These are phyloP conservation scores for Ooceraea biroi DNA, from an alignment of 1,140 invertebrate genomes.

Conservation along the genomic window DNA sequence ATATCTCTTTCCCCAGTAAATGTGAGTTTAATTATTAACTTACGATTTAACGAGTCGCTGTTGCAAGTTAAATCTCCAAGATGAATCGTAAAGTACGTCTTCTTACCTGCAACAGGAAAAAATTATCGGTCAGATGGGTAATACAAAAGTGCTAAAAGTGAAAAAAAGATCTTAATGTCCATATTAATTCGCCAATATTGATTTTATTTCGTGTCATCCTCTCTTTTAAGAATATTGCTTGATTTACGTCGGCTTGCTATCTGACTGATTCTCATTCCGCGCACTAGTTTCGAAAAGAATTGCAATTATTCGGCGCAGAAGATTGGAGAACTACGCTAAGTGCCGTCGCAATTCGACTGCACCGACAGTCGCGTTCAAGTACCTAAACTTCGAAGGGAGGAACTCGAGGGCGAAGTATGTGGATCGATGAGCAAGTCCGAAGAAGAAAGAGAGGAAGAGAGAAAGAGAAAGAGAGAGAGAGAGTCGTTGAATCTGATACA, in stretches of 20 bases:
- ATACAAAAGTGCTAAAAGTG: background rate
- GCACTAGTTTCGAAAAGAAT: conserved; percentile 8
- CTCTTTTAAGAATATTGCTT: background rate
- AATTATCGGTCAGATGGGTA: conserved; percentile 1
- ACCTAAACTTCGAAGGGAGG: conserved; percentile 34
- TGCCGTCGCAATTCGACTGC: background rate
- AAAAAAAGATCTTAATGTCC: background rate
- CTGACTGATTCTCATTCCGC: background rate
- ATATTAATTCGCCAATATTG: too few relatives aligned
- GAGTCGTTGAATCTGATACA: conserved; percentile 28
- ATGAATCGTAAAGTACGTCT: background rate
- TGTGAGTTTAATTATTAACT: conserved; percentile 3
- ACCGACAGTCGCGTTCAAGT: conserved; percentile 5
- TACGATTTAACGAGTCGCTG: background rate
- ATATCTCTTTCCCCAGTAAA: conserved; percentile 24
- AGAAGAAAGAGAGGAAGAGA: background rate
- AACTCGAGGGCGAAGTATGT: conserved; percentile 27
- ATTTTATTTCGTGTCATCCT: background rate
- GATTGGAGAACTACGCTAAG: conserved; percentile 17
- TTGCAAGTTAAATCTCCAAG: too few relatives aligned
- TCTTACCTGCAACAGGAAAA: conserved; percentile 63
- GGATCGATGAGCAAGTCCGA: background rate
- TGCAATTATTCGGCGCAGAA: conserved; percentile 22
- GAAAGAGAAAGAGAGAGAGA: background rate
- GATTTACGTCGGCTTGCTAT: background rate